Evolutionary conservation across 2,888 invertebrate species (phyloP), one percentile per base, ranked within the genome.

Genomic region (Spilarctia lutea): DNA sequence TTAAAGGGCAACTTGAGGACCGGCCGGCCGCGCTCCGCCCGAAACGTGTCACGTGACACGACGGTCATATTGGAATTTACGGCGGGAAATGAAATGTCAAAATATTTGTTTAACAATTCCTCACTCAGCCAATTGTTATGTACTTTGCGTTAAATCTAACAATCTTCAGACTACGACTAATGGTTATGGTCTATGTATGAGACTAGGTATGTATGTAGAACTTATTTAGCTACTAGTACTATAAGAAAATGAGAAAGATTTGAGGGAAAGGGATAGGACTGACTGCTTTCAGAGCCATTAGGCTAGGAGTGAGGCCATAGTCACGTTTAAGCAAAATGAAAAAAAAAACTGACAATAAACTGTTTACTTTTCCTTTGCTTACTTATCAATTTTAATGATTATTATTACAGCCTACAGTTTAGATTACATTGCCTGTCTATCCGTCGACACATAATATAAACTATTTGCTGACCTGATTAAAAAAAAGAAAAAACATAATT

Each of bases 1-100:
- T 90, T 90, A 94, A 89, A 94, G 94, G 94, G 92, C 93, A 94
- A 94, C 86, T 91, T 85, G 92, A 88, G 90, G 89, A 91, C 85
- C 89, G 91, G 81, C 82, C 89, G 86, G 86, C 83, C 87, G 88
- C 82, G 83, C 83, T 81, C 80, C 81, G 83, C 71, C 86, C 86
- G 85, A 88, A 88, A 87, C 85, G 72, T 74, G 81, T 86, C 90
- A 88, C 89, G 88, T 90, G 88, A 86, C 87, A 82, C 85, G 77
- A 85, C 81, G 83, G 87, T 88, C 77, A 81, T 85, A 68, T 76
- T 83, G 78, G 30, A 80, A 83, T 83, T 83, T 87, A 80, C 86
- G 84, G 85, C 88, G 88, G 83, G 84, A 88, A 88, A 87, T 45
- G 27, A 75, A 79, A 79, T 82, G 83, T 83, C 79, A 84, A 81